phyloP scores from a whole-genome alignment of 2,797 vertebrate genomes.

The Huso huso region DNA sequence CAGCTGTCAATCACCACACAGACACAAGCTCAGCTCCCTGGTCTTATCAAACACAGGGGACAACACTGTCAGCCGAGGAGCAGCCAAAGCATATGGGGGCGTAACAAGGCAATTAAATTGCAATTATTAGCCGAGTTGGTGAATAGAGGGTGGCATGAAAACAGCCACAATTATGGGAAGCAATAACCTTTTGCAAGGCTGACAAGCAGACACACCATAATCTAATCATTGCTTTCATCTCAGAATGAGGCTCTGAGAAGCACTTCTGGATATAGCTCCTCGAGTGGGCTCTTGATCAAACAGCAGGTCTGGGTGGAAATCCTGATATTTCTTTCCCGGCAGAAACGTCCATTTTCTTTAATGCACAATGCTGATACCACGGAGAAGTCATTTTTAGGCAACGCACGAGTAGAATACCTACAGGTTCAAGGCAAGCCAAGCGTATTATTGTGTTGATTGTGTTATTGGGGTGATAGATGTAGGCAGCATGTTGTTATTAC shows the following conservation, averaged over 20 bases:
- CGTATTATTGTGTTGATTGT: no score
- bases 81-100: constrained; percentile 1
- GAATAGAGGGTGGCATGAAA: constrained; percentile 16
- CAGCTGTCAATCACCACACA: no score
- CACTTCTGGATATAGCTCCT: constrained; percentile 16
- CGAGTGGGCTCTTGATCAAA: constrained; percentile 19
- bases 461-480: no score
- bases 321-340: constrained; percentile 8
- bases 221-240: constrained; percentile 35
- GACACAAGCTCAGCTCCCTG: not conserved
- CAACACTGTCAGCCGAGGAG: not conserved
- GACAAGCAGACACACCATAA: constrained; percentile 21
- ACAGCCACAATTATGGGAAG: constrained; percentile 23
- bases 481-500: no score
- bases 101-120: constrained; percentile 17
- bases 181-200: constrained; percentile 20
- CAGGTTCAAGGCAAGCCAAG: no score
- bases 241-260: constrained; percentile 25
- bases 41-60: no score
- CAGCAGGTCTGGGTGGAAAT: constrained; percentile 13
- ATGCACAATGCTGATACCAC: no score
- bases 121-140: constrained; percentile 16
- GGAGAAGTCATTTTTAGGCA: no score
- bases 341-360: constrained; percentile 11
- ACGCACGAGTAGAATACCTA: no score